A percentile compares a stretch with the other conserved stretches of the same genome.
phyloP scores from a whole-genome alignment of 1,140 invertebrate genomes.

The Leptopilina boulardi region DNA sequence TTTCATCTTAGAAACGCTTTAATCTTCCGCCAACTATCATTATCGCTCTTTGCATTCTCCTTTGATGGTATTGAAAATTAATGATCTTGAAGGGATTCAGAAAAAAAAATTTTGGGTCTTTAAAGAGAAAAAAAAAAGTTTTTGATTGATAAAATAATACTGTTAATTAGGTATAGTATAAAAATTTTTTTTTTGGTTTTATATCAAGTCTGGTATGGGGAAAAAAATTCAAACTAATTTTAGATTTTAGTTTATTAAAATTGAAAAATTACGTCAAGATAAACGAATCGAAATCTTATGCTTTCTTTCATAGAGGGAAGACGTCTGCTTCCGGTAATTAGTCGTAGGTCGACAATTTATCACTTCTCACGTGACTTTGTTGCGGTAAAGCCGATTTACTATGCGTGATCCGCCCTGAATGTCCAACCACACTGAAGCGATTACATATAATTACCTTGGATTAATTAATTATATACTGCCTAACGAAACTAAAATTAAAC shows the following conservation, averaged over 20 bases:
- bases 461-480: constrained; percentile 68
- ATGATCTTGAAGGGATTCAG: too few relatives aligned
- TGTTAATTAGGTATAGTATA: too few relatives aligned
- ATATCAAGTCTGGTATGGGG: too few relatives aligned
- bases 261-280: neutral
- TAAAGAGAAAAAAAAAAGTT: too few relatives aligned
- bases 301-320: constrained; percentile 49
- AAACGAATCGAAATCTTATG: constrained; percentile 37
- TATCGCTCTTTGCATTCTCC: neutral
- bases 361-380: constrained; percentile 67
- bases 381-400: constrained; percentile 66
- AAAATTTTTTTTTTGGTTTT: too few relatives aligned
- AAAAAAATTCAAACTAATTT: neutral
- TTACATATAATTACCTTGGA: constrained; percentile 72
- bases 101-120: too few relatives aligned
- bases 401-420: constrained; percentile 62
- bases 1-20: constrained; percentile 56
- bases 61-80: neutral
- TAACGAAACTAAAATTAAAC: constrained; percentile 10
- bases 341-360: constrained; percentile 73
- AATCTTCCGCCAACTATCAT: constrained; percentile 49
- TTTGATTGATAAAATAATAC: too few relatives aligned
- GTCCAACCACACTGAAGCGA: constrained; percentile 59
- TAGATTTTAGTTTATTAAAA: neutral
- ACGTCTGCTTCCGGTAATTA: constrained; percentile 71